Base-by-base conservation (phyloP, 2,113 vertebrate genomes). In the Periophthalmus modestus region DNA sequence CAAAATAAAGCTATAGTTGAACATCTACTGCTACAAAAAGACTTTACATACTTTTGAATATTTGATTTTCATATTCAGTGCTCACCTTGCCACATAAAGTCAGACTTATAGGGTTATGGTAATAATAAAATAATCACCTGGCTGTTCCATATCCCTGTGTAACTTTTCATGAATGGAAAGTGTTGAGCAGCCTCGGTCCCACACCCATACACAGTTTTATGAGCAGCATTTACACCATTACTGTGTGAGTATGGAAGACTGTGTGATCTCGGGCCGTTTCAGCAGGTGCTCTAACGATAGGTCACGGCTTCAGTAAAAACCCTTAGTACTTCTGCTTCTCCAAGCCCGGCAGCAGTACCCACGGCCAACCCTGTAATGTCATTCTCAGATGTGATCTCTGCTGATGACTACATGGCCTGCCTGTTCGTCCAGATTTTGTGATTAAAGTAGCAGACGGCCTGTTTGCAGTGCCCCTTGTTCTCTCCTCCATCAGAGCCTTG, bases 301-400 rank as follows among this genome's bases (percentile, higher is more conserved):
- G 61, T 82, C 76, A 69, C 67, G 79, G 77, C 82, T 78, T 67
- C 69, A 75, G 74, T 50, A 71, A 57, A 80, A 75, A 54, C 70
- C 72, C 74, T 82, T 48, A n/a, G 70, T 15, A 14, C 57, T 23
- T 59, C 57, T 59, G 80, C 74, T 75, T 78, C 81, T 77, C 74
- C 82, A 73, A 82, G 81, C 80, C 75, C 87, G 48, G 82, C 85
- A 87, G 86, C 75, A 4, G 73, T 71, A 72, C 72, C 77, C 61
- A n/a, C 72, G 77, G 65, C 82, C 73, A 85, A 85, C 77, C 85
- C 82, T 83, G 57, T 89, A 86, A 89, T 89, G 76, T 86, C 82
- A 87, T 91, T 91, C 89, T 91, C 89, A 90, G 83, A 91, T 85
- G 89, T 85, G 81, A 88, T 87, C 84, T 48, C 81, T 83, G 79